Evolutionary conservation across 2,797 vertebrate genomes (phyloP), one percentile per base, ranked within the genome.

Genomic region (Acanthiza pusilla): DNA sequence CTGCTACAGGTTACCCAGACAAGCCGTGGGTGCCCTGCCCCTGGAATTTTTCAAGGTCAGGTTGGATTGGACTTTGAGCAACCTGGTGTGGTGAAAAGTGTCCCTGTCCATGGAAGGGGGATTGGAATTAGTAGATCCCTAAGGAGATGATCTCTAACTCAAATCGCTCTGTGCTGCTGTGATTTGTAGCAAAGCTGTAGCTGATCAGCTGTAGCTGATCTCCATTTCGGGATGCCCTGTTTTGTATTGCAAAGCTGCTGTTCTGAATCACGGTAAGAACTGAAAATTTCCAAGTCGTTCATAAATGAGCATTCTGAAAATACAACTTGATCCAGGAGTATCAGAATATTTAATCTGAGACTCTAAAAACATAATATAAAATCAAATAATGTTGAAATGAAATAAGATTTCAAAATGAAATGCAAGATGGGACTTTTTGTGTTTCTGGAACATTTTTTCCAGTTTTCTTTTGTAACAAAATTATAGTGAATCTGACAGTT

Each of bases 381-480:
- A 95, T 91, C 76, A 89, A 96, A 93, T 93, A 91, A 93, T 36
- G 51, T 15, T 70, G 85, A 92, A 96, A 92, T 76, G 70, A 93
- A 93, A 80, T 45, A 80, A 81, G 80, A 81, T 92, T 96, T 95
- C 75, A 91, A 93, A 94, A 89, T 89, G 72, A 96, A 96, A 97
- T 78, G 54, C 40, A 89, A 96, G 87, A 91, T 55, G 77, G 32
- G 36, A 50, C 32, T 88, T 94, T 89, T 76, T 79, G 63, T 80
- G 62, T 89, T 96, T 89, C 91, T 95, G 93, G 96, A 95, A 96
- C 66, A 82, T 77, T 93, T 87, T 87, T 80, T 83, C 82, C 80
- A 91, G 78, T 95, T 89, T 95, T 95, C 80, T 93, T 96, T 93
- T 89, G 73, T 92, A 93, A 94, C 82, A 96, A 93, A 94, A 91